Conservation (phyloP, 2,797 vertebrate species). For the Rachycentron canadum region DNA sequence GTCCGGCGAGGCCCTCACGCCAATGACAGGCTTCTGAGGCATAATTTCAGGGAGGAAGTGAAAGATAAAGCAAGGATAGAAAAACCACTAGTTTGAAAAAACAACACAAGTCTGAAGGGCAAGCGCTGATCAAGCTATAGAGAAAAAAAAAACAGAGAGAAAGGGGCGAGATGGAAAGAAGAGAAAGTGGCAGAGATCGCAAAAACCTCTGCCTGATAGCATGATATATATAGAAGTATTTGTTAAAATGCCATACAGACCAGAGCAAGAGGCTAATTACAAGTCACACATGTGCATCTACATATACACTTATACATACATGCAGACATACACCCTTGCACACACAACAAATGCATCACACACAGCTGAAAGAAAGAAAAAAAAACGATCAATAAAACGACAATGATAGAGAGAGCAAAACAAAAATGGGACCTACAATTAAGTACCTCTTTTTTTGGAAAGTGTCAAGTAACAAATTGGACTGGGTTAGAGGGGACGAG, state of each 20-base stretch:
- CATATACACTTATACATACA: conserved; percentile 31
- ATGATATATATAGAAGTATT: conserved; percentile 79
- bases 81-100: conserved; percentile 73
- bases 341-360: conserved; percentile 21
- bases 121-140: conserved; percentile 12
- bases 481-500: conserved; percentile 38
- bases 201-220: conserved; percentile 68
- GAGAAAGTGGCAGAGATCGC: conserved; percentile 44
- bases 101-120: conserved; percentile 31
- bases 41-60: conserved; percentile 78
- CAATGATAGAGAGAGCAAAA: conserved; percentile 74
- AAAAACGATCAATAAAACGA: conserved; percentile 75
- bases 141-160: conserved; percentile 22
- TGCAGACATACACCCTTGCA: conserved; percentile 20
- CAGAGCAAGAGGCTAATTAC: conserved; percentile 80
- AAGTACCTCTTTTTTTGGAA: conserved; percentile 72
- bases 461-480: conserved; percentile 79
- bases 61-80: conserved; percentile 62
- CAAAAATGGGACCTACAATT: conserved; percentile 74
- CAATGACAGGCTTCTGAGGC: conserved; percentile 73
- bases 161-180: conserved; percentile 33
- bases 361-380: conserved; percentile 5
- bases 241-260: conserved; percentile 83
- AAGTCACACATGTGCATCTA: conserved; percentile 60
- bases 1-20: conserved; percentile 39